Evolutionary conservation across 1,140 invertebrate species (phyloP), one percentile per base, ranked within the genome.

Genomic region (Drosophila sechellia): DNA sequence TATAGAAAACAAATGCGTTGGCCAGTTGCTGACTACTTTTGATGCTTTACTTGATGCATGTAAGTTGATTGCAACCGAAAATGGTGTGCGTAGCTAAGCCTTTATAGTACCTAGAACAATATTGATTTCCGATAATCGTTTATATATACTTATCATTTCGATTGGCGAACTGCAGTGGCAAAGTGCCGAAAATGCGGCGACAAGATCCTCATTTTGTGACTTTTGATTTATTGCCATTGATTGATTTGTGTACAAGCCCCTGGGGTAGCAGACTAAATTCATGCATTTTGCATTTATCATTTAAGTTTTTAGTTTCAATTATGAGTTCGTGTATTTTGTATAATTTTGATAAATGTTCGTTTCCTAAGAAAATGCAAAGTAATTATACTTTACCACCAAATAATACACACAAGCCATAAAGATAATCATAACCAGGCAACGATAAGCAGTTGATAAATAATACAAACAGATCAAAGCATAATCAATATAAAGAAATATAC

Each of bases 211-310:
- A 57, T 70, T 70, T 75, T 58, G 54, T 43, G 55, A 46, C 42
- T 37, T 55, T 27, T 48, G 15, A 31, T 72, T 81, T 81, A 17
- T 60, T 72, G 42, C 45, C 49, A 74, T 79, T 57, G 34, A 69
- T 69, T 69, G 35, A 70, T 70, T 71, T 71, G 27, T 70, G 66
- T 70, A 57, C 68, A 71, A 66, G 68, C 78, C 81, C 79, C 69
- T 91, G 90, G 90, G 90, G 90, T 91, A 91, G 90, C 90, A 91
- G 90, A 91, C 90, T 91, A 90, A 91, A 91, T 85, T 77, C 63
- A 77, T 83, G 77, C 77, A 85, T 89, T 73, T 72, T 81, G 78
- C 68, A 80, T 70, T 65, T 64, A 74, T 69, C 17, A 77, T 76
- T 56, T 73, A 20, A 59, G 43, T 81, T 64, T 60, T 76, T 69